Base-by-base conservation (phyloP, 2,888 invertebrate species). In the Drosophila borealis region DNA sequence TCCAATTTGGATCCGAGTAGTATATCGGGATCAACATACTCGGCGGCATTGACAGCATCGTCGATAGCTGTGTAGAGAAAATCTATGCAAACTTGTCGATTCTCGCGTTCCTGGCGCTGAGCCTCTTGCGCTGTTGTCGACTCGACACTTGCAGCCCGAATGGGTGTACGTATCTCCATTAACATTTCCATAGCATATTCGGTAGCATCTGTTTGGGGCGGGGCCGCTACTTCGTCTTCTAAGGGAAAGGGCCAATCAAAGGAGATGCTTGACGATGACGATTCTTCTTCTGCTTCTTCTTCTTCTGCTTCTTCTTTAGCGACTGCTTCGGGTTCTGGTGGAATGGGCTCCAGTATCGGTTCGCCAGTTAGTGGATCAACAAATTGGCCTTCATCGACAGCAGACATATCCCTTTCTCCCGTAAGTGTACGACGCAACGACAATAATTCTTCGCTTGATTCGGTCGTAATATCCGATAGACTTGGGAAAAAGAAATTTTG, bases 191-290 rank as follows among this genome's bases (percentile, higher is more conserved):
- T 19, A 1, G 36, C 68, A 0, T 6, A 4, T 3, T 51, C 59
- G 6, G 34, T 29, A 1, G 2, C 34, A 9, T 46, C 54, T 0
- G 13, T 0, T 3, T 9, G 3, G 0, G 19, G 13, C 10, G 10
- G 9, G 3, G 39, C 1, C 3, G 9, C 29, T 0, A 42, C 1
- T 19, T 33, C 25, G 1, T 75, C 75, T 4, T 70, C 75, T 8
- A 60, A 5, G 2, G 55, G 70, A 1, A 75, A 73, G 0, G 73
- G 75, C 73, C 73, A 74, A 9, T 75, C 76, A 14, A 65, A 74
- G 36, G 61, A 51, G 1, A 44, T 54, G 17, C 34, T 42, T 2
- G 54, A 39, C 2, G 46, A 39, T 4, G 19, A 68, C 2, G 46
- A 17, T n/a, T 25, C 41, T 21, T 25, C 65, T 21, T 14, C 46